phyloP scores from a whole-genome alignment of 2,113 vertebrate species.

The Myotis yumanensis region DNA sequence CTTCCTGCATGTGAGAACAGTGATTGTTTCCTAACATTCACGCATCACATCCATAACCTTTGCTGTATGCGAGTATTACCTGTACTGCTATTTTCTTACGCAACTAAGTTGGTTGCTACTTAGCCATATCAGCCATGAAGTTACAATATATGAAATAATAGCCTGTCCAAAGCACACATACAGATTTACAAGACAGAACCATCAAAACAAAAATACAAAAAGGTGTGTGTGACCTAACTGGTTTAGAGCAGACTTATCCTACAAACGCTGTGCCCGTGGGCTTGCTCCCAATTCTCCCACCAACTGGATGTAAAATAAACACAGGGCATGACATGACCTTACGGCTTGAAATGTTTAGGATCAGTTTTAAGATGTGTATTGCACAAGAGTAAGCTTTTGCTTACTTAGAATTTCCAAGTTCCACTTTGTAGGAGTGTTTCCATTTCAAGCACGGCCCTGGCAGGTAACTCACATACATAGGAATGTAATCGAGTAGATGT shows the following conservation, averaged over 20 bases:
- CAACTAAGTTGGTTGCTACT: neutral
- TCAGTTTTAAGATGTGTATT: neutral
- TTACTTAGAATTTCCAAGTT: neutral
- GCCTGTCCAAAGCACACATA: neutral
- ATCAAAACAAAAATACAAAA: neutral
- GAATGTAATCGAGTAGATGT: neutral
- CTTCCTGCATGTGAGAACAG: neutral
- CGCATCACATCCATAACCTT: neutral
- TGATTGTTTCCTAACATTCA: neutral
- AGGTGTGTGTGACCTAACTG: neutral
- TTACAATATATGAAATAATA: neutral
- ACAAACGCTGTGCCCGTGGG: neutral
- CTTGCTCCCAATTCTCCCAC: neutral
- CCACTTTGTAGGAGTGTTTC: neutral
- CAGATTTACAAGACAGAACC: neutral
- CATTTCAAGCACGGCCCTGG: neutral
- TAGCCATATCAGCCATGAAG: neutral
- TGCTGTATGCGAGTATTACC: neutral
- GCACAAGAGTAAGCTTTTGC: neutral
- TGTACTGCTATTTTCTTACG: neutral
- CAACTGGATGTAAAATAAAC: conserved; percentile 25
- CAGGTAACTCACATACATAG: neutral
- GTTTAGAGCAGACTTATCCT: neutral
- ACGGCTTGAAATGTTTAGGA: neutral
- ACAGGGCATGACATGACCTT: neutral